Evolutionary conservation across 2,888 invertebrate species (phyloP).

Genomic region (Helicoverpa assulta): DNA sequence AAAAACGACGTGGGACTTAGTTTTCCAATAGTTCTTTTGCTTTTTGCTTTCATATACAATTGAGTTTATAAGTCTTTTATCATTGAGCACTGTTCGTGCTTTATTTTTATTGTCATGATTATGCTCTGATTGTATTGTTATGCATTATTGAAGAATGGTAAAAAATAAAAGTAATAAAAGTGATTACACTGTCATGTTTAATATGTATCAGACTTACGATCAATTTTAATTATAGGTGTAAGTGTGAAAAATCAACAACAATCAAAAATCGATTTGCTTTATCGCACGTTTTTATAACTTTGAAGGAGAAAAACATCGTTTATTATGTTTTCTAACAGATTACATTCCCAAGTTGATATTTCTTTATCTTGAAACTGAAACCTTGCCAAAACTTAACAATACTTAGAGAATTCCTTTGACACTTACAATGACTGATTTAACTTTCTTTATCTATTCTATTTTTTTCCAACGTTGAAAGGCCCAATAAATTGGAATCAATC

Average conservation of each 20-base stretch:
- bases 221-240: conserved; percentile 45
- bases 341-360: background rate
- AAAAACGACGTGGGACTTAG: conserved; percentile 68
- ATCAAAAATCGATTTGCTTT: conserved; percentile 37
- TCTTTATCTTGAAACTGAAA: background rate
- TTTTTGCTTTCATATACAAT: conserved; percentile 51
- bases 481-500: background rate
- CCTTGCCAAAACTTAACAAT: background rate
- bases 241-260: conserved; percentile 29
- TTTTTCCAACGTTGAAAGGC: background rate
- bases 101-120: conserved; percentile 28
- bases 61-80: conserved; percentile 38
- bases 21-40: conserved; percentile 62
- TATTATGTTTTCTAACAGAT: background rate
- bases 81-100: conserved; percentile 15
- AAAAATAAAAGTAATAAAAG: conserved; percentile 42
- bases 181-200: conserved; percentile 38
- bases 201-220: conserved; percentile 41
- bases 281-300: too few relatives aligned
- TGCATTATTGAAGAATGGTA: conserved; percentile 42
- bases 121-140: conserved; percentile 40
- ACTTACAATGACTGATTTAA: background rate
- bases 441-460: background rate
- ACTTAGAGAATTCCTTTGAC: background rate
- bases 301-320: background rate